A percentile compares a stretch with the other conserved stretches of the same genome.
These are phyloP conservation scores for Oxyteleia sp. DNA, from an alignment of 2,888 invertebrate genomes.

Conservation along the genomic window DNA sequence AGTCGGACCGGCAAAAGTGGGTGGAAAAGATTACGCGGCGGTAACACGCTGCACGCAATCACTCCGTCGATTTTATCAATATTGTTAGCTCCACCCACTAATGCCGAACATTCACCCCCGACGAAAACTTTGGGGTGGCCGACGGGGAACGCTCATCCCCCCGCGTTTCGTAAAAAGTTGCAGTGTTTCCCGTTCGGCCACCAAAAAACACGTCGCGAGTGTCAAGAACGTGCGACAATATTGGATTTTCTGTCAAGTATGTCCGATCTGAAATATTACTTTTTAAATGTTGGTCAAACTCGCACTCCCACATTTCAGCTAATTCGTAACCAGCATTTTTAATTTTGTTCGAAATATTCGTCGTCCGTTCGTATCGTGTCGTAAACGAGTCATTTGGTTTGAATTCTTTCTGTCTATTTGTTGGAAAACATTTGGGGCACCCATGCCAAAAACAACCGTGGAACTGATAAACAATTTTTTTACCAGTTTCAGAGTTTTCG, in stretches of 20 bases:
- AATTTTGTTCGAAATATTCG: not conserved
- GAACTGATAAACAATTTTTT: slow-evolving; percentile 1
- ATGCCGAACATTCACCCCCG: no score
- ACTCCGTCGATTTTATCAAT: no score
- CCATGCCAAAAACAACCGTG: slow-evolving; percentile 31
- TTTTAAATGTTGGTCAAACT: slow-evolving; percentile 12
- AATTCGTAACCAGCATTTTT: slow-evolving; percentile 15
- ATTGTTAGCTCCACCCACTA: no score
- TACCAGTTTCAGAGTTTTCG: not conserved
- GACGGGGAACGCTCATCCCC: no score
- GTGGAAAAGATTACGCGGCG: no score
- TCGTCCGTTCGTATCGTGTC: slow-evolving; percentile 7
- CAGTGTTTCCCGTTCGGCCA: not conserved
- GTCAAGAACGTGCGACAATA: not conserved
- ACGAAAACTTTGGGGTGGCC: no score
- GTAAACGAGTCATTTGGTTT: not conserved
- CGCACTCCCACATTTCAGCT: slow-evolving; percentile 35
- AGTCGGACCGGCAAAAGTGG: no score
- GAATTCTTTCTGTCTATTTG: slow-evolving; percentile 1
- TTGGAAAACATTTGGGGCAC: slow-evolving; percentile 20
- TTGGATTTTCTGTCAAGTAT: not conserved
- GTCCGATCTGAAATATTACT: not conserved
- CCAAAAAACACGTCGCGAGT: slow-evolving; percentile 29
- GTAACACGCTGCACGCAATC: no score
- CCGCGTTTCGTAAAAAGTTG: no score